phyloP scores from a whole-genome alignment of 2,797 vertebrate species.

The Pipistrellus pygmaeus region DNA sequence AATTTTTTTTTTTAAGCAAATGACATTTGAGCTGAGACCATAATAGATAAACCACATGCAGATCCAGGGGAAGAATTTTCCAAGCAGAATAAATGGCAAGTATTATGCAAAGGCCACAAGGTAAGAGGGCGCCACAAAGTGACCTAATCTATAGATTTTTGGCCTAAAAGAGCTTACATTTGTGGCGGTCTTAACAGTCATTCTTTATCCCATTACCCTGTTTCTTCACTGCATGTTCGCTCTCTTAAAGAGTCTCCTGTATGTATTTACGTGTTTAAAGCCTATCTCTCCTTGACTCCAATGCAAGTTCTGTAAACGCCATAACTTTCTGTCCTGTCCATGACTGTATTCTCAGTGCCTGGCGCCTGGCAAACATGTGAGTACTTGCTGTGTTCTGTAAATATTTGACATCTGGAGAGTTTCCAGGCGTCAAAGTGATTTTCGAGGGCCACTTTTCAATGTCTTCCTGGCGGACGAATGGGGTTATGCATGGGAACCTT shows the following conservation, averaged over 20 bases:
- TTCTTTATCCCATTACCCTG: background rate
- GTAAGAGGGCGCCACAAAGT: background rate
- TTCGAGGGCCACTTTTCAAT: background rate
- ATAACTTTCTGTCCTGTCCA: background rate
- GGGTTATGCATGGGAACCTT: background rate
- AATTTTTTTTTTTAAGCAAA: background rate
- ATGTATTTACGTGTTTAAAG: background rate
- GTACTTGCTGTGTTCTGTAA: background rate
- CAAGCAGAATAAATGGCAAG: background rate
- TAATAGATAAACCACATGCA: background rate
- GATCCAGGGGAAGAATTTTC: background rate
- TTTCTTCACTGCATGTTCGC: background rate
- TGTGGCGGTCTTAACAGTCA: background rate
- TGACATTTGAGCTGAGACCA: background rate
- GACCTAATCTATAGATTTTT: background rate
- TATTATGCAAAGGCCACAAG: background rate
- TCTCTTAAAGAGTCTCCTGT: background rate
- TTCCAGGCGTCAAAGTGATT: background rate
- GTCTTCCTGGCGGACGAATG: background rate
- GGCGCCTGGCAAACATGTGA: background rate
- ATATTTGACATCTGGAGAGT: background rate
- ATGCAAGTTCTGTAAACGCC: background rate
- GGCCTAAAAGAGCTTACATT: background rate
- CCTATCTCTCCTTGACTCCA: background rate
- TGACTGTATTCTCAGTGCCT: background rate